phyloP scores from a whole-genome alignment of 2,113 vertebrate genomes.

The Heliornis fulica region DNA sequence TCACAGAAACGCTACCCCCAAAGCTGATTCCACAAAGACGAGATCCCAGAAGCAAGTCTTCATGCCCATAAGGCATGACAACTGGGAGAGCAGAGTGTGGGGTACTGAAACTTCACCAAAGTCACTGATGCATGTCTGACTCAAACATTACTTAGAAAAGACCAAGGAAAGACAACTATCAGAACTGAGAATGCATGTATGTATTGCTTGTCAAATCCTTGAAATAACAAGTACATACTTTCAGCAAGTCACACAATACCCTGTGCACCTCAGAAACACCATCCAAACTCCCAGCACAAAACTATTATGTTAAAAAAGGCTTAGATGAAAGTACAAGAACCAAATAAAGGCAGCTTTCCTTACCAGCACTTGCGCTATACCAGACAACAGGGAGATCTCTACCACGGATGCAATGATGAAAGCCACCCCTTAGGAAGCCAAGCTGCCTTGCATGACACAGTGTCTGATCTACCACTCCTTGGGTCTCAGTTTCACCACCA shows the following conservation, averaged over 20 bases:
- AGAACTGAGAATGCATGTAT: background rate
- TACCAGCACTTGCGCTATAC: background rate
- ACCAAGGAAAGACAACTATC: background rate
- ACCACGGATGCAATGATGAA: background rate
- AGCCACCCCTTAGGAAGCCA: background rate
- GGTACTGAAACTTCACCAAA: background rate
- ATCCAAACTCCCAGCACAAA: background rate
- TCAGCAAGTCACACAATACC: background rate
- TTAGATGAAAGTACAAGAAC: background rate
- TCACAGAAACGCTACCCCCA: background rate
- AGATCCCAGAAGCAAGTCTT: background rate
- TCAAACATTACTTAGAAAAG: background rate
- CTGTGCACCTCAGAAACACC: background rate
- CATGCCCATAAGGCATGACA: rapidly evolving
- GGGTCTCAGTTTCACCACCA: background rate
- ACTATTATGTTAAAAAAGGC: background rate
- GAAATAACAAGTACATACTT: background rate
- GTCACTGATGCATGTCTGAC: rapidly evolving
- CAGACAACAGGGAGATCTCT: background rate
- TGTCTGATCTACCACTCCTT: background rate
- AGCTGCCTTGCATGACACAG: background rate
- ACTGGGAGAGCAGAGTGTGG: background rate
- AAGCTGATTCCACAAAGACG: background rate
- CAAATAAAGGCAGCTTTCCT: background rate
- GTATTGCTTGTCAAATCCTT: background rate